Percentiles rank a stretch among this genome's conserved stretches.
These are phyloP conservation scores for Anhinga rufa DNA, from an alignment of 2,113 vertebrate genomes.

Conservation along the genomic window DNA sequence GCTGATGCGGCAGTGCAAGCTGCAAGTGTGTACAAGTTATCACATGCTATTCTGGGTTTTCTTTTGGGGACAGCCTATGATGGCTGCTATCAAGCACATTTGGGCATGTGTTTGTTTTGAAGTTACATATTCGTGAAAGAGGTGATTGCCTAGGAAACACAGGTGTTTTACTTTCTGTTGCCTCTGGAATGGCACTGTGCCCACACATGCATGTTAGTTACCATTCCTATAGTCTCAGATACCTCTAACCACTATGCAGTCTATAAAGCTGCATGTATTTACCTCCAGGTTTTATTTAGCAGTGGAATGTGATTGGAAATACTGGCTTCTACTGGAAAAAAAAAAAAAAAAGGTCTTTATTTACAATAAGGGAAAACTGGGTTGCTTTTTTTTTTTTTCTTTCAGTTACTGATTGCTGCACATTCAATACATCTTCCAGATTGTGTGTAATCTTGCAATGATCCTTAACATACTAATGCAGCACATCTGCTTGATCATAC, in stretches of 20 bases:
- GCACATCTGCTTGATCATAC: neutral
- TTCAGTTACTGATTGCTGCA: neutral
- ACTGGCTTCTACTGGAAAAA: neutral
- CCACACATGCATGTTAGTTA: neutral
- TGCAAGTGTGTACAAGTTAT: neutral
- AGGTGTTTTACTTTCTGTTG: neutral
- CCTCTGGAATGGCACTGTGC: neutral
- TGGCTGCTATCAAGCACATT: neutral
- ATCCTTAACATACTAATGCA: neutral
- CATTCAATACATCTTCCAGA: neutral
- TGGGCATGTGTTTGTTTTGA: neutral
- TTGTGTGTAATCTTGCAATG: neutral
- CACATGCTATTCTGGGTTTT: rapidly evolving
- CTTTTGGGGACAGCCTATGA: neutral
- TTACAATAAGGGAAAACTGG: neutral
- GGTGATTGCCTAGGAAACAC: neutral
- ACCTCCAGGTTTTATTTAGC: neutral
- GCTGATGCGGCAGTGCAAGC: neutral
- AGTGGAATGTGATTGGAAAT: neutral
- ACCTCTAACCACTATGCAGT: neutral
- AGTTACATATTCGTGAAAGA: neutral
- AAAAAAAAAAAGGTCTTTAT: neutral
- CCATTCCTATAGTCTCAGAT: neutral
- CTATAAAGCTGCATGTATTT: neutral
- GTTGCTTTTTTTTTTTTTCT: neutral